These are phyloP conservation scores for Mus spretus DNA, from an alignment of 2,797 vertebrate genomes.

Conservation along the genomic window DNA sequence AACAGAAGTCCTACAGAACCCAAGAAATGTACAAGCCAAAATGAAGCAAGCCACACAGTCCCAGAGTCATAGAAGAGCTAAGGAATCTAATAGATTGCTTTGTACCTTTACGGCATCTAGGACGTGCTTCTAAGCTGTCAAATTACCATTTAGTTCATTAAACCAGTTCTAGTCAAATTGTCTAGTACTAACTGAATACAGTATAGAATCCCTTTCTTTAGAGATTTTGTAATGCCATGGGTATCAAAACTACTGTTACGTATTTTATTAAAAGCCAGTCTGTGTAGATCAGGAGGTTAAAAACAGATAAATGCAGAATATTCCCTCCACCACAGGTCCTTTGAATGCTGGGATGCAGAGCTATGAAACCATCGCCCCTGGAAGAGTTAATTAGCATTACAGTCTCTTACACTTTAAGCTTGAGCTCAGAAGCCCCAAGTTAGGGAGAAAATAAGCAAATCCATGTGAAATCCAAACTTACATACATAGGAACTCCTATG, in stretches of 20 bases:
- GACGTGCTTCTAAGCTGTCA: not conserved
- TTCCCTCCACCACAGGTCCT: not conserved
- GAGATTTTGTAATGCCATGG: not conserved
- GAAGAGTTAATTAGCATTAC: slow-evolving; percentile 33
- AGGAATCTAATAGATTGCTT: not conserved
- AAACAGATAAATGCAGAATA: slow-evolving; percentile 30
- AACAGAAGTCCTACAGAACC: not conserved
- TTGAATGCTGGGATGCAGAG: no score
- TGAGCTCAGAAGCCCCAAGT: slow-evolving; percentile 50
- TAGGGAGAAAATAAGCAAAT: slow-evolving; percentile 67
- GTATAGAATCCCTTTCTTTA: not conserved
- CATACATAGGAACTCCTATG: slow-evolving; percentile 7
- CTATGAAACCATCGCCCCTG: not conserved
- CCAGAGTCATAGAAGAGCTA: not conserved
- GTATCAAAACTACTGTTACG: not conserved
- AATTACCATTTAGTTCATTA: not conserved
- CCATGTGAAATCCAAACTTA: slow-evolving; percentile 61
- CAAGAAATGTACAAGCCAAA: slow-evolving; percentile 1
- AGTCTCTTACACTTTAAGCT: not conserved
- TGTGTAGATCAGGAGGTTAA: not conserved
- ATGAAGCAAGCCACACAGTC: not conserved
- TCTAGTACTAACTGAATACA: not conserved
- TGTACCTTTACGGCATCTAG: not conserved
- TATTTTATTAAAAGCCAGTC: slow-evolving; percentile 32
- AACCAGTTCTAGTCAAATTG: not conserved